Evolutionary conservation across 2,888 invertebrate species (phyloP).

Genomic region (Ariolimax columbianus): DNA sequence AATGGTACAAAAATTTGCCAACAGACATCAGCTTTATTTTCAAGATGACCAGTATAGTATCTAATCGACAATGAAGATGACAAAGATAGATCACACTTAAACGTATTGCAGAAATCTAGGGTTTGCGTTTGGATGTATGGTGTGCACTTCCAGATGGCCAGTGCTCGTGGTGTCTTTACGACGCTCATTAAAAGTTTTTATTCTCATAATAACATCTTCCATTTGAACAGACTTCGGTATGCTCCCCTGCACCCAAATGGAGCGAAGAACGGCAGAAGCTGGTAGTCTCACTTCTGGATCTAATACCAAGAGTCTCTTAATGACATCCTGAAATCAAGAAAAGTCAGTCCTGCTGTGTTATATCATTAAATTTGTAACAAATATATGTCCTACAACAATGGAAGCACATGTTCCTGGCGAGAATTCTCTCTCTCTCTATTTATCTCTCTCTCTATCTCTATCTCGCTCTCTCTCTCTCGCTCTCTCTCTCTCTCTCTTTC

Average conservation of each 20-base stretch:
- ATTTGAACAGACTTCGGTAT: background rate
- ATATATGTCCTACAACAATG: too few relatives aligned
- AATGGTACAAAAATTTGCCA: background rate
- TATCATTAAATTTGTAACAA: too few relatives aligned
- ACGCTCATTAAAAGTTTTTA: constrained; percentile 36
- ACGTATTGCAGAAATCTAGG: constrained; percentile 22
- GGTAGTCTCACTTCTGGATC: constrained; percentile 27
- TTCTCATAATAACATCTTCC: constrained; percentile 18
- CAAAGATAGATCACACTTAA: background rate
- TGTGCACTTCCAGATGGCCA: background rate
- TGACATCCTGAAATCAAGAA: constrained; percentile 38
- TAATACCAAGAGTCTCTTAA: constrained; percentile 37
- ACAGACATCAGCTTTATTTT: background rate
- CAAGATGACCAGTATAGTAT: background rate
- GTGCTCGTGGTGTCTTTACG: constrained; percentile 21
- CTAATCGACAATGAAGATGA: background rate
- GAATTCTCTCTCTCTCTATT: too few relatives aligned
- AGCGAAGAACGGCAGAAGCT: constrained; percentile 21
- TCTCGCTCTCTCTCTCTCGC: too few relatives aligned
- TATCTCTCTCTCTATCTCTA: too few relatives aligned
- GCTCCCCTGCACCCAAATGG: constrained; percentile 36
- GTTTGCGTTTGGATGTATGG: constrained; percentile 26
- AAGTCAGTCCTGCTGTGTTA: background rate
- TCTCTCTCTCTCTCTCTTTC: too few relatives aligned
- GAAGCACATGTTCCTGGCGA: too few relatives aligned